Evolutionary conservation across 2,888 invertebrate genomes (phyloP), one percentile per base, ranked within the genome.

Genomic region (Ischnura elegans): DNA sequence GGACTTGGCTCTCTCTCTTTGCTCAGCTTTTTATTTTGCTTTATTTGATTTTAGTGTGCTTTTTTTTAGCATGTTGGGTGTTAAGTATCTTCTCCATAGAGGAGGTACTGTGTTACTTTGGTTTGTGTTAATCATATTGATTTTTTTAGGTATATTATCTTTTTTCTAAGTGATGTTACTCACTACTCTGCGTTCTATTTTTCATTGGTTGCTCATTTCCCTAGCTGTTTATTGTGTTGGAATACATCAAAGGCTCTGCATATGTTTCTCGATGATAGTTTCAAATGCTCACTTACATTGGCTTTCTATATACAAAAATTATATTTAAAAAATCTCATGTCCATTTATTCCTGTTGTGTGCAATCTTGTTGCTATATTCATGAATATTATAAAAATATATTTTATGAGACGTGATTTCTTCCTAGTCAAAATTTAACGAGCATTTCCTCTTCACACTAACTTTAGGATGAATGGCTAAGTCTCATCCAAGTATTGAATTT

Each of bases 121-220:
- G 36, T 8, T 76, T 76, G 76, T 76, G 76, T 76, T 76, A 76
- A 76, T 76, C 76, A 29, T 76, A 76, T 76, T 76, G 36, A 76
- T 36, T 76, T 36, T 61, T 76, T 76, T 16, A 36, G 29, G 16
- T 6, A 36, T 76, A 8, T 13, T 13, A 36, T 36, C n/a, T 76
- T 76, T 76, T 5, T 36, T 76, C 3, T 10, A 36, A 36, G 76
- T 76, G 76, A 76, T 61, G n/a, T 76, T 29, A 76, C 36, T 36
- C 36, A 36, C 29, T 76, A 16, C 76, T 13, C 36, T 36, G 36
- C 10, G 21, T 76, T 76, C 36, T 36, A 76, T 25, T 36, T 76
- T 76, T 76, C n/a, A 76, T 76, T n/a, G 76, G 10, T 76, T 76
- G 21, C 76, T 76, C 1, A 36, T 76, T 76, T 76, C 0, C 29